A percentile compares a stretch with the other conserved stretches of the same genome.
These are phyloP conservation scores for Catamblyrhynchus diadema DNA, from an alignment of 2,797 vertebrate genomes.

Conservation along the genomic window DNA sequence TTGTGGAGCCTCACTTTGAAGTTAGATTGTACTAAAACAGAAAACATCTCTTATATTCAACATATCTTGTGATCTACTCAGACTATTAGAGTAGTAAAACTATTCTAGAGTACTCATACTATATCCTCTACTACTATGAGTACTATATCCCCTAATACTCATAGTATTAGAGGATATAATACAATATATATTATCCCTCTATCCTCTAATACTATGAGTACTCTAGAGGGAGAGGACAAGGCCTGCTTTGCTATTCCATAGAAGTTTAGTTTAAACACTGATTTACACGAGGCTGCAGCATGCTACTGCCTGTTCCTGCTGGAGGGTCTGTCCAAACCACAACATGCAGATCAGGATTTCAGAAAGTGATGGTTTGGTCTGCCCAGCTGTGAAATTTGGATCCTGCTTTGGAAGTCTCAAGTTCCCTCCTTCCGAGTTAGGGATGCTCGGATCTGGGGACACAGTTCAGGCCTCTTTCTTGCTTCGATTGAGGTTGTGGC, in stretches of 20 bases:
- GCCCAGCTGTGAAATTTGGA: conserved; percentile 59
- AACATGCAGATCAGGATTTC: conserved; percentile 45
- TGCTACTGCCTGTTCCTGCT: neutral
- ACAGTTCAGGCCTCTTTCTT: neutral
- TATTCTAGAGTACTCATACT: too few relatives aligned
- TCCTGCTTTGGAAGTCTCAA: neutral
- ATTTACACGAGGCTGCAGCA: conserved; percentile 1
- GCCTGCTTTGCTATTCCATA: neutral
- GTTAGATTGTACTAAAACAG: neutral
- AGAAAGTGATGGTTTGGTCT: conserved; percentile 48
- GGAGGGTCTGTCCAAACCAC: conserved; percentile 50
- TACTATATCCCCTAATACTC: neutral
- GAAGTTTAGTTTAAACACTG: neutral
- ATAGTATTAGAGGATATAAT: neutral
- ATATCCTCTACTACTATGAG: too few relatives aligned
- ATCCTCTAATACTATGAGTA: neutral
- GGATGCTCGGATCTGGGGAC: neutral
- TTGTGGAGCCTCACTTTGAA: neutral
- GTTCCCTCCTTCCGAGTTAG: neutral
- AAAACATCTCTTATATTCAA: neutral
- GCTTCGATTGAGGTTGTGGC: neutral
- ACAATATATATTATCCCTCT: too few relatives aligned
- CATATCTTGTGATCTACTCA: neutral
- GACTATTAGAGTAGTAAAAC: neutral
- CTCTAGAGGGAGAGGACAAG: neutral